phyloP scores from a whole-genome alignment of 2,113 vertebrate species.

The Diphyllodes magnificus region DNA sequence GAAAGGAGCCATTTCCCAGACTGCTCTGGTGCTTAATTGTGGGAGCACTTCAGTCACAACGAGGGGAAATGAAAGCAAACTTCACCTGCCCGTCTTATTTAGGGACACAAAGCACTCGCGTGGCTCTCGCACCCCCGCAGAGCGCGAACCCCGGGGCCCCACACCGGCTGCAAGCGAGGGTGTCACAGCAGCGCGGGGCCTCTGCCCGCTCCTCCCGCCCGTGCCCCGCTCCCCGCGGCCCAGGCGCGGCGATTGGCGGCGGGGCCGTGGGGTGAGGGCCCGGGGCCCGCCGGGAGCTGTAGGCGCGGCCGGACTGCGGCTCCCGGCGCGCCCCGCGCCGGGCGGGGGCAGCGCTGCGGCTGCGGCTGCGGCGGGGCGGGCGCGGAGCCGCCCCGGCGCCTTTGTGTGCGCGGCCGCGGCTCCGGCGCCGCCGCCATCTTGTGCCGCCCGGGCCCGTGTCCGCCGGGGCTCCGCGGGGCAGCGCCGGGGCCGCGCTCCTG shows the following conservation, averaged over 20 bases:
- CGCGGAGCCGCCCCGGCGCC: no score
- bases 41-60: background rate
- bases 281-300: background rate
- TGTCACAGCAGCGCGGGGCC: rapidly evolving
- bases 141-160: no score
- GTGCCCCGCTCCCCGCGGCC: background rate
- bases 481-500: no score
- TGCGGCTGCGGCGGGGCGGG: no score
- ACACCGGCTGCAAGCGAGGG: rapidly evolving
- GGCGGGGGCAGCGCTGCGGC: no score
- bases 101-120: rapidly evolving
- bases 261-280: background rate
- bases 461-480: no score
- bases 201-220: no score
- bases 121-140: background rate
- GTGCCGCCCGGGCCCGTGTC: no score
- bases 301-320: background rate
- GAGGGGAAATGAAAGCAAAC: background rate
- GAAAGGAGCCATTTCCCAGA: background rate
- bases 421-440: no score
- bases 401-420: no score
- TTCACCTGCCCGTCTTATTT: no score
- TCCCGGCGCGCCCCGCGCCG: no score
- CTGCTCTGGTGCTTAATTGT: rapidly evolving
- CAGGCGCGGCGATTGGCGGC: background rate